Evolutionary conservation across 2,113 vertebrate genomes (phyloP), one percentile per base, ranked within the genome.

Genomic region (Alethe castanea): DNA sequence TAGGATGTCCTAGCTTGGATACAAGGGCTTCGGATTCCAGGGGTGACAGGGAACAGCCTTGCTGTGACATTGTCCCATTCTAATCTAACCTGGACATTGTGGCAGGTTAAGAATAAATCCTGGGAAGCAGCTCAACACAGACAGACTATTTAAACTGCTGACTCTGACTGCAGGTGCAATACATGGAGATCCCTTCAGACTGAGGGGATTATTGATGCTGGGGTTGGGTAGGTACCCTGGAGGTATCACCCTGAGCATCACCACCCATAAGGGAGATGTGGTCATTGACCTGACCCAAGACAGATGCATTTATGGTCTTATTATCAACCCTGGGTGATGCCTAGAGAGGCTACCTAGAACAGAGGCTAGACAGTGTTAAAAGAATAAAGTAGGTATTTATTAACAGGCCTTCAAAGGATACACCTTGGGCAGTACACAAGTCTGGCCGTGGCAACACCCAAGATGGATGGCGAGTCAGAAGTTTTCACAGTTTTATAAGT

Each of bases 41-140:
- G 24, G 31, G 47, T 56, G 78, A 29, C 33, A 60, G 48, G 72
- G 17, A 89, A 23, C 20, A 33, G 72, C 45, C 20, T 62, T 62
- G 56, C 47, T 71, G 25, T 2, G 5, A 29, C 61, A 57, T 35
- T 1, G 0, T 74, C 45, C 48, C 15, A 13, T 38, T 76, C 33
- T 44, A 45, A 22, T 59, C 0, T 0, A 47, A 31, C 2, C 0
- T 31, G 29, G 22, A 40, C 45, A 31, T 65, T 29, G 24, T 47
- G 25, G 14, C 31, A 52, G 52, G 16, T 65, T 79, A 1, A 1
- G 38, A 89, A 62, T 33, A 65, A 65, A 79, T 26, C 10, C 33
- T 5, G 1, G 20, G 42, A 77, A 85, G 70, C 20, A 69, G 33
- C 45, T 73, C 20, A 1, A 89, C 71, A 36, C 35, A 35, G 14